Base-by-base conservation (phyloP, 2,113 vertebrate genomes). In the Echinops telfairi region DNA sequence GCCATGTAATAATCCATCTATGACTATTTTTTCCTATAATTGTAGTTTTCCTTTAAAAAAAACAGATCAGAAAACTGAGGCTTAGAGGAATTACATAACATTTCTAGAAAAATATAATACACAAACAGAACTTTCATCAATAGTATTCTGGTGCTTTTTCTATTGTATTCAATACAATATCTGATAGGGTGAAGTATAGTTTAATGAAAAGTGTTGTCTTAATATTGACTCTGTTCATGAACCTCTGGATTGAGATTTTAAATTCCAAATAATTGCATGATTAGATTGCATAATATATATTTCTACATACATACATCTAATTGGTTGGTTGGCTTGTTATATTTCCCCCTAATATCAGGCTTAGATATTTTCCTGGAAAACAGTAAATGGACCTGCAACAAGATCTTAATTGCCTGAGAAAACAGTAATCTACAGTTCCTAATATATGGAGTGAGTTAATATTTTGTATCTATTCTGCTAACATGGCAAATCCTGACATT, bases 401-500 rank as follows among this genome's bases (percentile, higher is more conserved):
- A 38, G n/a, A 66, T 47, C 31, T 7, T 17, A 66, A 53, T 25
- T 40, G 23, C n/a, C 40, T 23, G 33, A 83, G 20, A 25, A 53
- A 53, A 53, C 80, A 57, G 29, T 22, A 53, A 12, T 17, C 11
- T 68, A 9, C 23, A 40, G 5, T 31, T 15, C 4, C 53, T 40
- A 33, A 15, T 9, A 36, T 15, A 53, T 9, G 12, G 15, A 22
- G 36, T 9, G 11, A 85, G 66, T 3, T 36, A 33, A 0, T 76
- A 4, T 23, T 31, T 66, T 58, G 2, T 20, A 8, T 88, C 91
- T 92, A 25, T 31, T 90, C 23, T 84, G 83, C 29, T 91, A 25
- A 25, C 25, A 66, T 53, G 40, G 40, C 20, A 66, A 66, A 14
- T 83, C 90, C 89, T 94, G 29, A 96, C 47, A 53, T 36, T 66